Percentiles rank a stretch among this genome's conserved stretches.
Evolutionary conservation across 2,797 vertebrate species (phyloP).

Genomic region (Pseudochirops corinnae): DNA sequence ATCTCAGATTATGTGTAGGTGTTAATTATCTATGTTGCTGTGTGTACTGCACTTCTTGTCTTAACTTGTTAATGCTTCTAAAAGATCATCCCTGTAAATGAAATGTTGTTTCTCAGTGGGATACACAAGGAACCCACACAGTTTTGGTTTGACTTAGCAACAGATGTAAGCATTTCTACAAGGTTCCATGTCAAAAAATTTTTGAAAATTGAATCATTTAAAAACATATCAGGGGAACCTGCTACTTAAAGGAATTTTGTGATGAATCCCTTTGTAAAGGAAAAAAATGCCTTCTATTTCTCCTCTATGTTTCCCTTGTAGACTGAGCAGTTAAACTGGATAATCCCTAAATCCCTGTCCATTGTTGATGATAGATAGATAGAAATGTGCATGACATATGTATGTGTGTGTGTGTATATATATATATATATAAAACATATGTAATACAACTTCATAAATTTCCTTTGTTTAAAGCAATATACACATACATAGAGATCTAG

Average conservation of each 20-base stretch:
- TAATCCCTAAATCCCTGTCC: not conserved
- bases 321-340: not conserved
- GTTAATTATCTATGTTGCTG: conserved; percentile 71
- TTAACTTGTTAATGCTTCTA: conserved; percentile 73
- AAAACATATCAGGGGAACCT: not conserved
- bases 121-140: not conserved
- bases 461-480: conserved; percentile 8
- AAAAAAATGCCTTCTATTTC: not conserved
- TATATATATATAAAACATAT: conserved; percentile 10
- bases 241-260: not conserved
- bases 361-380: not conserved
- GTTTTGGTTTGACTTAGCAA: conserved; percentile 25
- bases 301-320: not conserved
- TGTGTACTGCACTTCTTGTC: conserved; percentile 35
- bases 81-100: conserved; percentile 48
- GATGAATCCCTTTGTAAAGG: not conserved
- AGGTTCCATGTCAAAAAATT: not conserved
- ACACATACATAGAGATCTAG: not conserved
- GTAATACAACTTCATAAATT: conserved; percentile 1
- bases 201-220: conserved; percentile 23
- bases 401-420: too few relatives aligned
- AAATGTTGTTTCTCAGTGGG: conserved; percentile 47
- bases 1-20: conserved; percentile 65
- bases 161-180: conserved; percentile 10
- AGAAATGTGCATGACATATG: not conserved